phyloP scores from a whole-genome alignment of 2,113 vertebrate genomes.

The Serilophus lunatus region DNA sequence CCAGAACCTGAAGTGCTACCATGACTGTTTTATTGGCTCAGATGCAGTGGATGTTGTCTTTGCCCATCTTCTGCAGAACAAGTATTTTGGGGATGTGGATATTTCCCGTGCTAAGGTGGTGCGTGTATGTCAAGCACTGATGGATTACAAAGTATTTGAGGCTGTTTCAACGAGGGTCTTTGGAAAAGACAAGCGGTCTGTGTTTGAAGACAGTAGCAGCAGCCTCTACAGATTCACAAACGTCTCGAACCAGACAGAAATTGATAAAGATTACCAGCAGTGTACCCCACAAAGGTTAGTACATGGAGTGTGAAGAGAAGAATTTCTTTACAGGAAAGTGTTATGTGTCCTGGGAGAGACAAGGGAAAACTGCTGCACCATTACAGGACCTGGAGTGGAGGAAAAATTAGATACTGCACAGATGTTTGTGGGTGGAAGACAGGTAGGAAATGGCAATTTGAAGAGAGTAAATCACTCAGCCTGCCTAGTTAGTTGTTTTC shows the following conservation, averaged over 20 bases:
- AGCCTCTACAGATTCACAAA: slow-evolving; percentile 91
- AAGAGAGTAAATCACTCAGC: background rate
- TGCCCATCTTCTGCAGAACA: slow-evolving; percentile 88
- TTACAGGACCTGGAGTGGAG: background rate
- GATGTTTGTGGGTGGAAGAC: background rate
- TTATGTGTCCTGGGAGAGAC: background rate
- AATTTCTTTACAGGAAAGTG: background rate
- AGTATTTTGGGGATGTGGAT: slow-evolving; percentile 87
- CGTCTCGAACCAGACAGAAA: slow-evolving; percentile 48
- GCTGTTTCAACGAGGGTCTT: slow-evolving; percentile 87
- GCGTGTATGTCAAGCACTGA: slow-evolving; percentile 90
- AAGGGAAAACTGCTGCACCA: background rate
- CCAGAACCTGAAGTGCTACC: slow-evolving; percentile 88
- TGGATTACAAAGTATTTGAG: slow-evolving; percentile 95
- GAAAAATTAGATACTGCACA: background rate
- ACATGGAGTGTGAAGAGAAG: fast-evolving
- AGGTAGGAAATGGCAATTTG: background rate
- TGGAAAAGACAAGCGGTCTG: slow-evolving; percentile 87
- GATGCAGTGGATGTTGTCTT: slow-evolving; percentile 92
- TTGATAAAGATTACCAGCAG: slow-evolving; percentile 70
- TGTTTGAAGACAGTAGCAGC: slow-evolving; percentile 91
- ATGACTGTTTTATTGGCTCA: slow-evolving; percentile 92
- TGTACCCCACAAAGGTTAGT: slow-evolving; percentile 70
- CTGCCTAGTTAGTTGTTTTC: background rate
- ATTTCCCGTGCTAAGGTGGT: slow-evolving; percentile 93